A percentile compares a stretch with the other conserved stretches of the same genome.
phyloP scores from a whole-genome alignment of 2,888 invertebrate species.

The Ormyrus nitidulus region DNA sequence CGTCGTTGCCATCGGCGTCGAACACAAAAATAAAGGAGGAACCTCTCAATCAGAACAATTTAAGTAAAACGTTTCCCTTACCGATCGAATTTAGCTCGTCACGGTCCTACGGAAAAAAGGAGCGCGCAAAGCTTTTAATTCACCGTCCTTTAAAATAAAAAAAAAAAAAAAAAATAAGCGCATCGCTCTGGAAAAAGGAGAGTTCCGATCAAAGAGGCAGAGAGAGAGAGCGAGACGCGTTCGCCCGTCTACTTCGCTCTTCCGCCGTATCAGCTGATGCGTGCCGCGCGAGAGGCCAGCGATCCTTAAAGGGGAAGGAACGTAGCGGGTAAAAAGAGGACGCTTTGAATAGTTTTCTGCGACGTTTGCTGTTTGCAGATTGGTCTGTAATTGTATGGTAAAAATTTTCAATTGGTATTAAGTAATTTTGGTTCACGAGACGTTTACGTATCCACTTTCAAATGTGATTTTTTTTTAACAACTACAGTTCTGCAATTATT shows the following conservation, averaged over 20 bases:
- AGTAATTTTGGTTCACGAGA: not conserved
- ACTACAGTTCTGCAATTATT: too few species aligned
- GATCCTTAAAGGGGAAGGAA: slow-evolving; percentile 66
- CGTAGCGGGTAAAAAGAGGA: slow-evolving; percentile 15
- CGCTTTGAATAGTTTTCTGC: too few species aligned
- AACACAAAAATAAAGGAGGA: slow-evolving; percentile 2
- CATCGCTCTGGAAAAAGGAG: not conserved
- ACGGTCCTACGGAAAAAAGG: not conserved
- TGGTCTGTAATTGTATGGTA: not conserved
- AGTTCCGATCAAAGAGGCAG: not conserved
- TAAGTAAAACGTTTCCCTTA: slow-evolving; percentile 26
- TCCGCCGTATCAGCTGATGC: slow-evolving; percentile 59
- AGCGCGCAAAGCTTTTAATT: slow-evolving; percentile 1
- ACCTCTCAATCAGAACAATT: slow-evolving; percentile 17
- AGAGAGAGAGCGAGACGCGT: not conserved
- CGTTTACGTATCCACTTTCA: not conserved
- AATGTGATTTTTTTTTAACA: too few species aligned
- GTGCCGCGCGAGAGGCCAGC: slow-evolving; percentile 58
- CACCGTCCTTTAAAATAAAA: not conserved
- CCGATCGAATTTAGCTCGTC: slow-evolving; percentile 18
- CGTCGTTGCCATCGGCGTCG: too few species aligned
- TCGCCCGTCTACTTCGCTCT: not conserved
- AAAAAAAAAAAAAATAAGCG: not conserved
- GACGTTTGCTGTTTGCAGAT: not conserved
- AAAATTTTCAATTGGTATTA: not conserved